Percentiles rank a stretch among this genome's conserved stretches.
These are phyloP conservation scores for Anabacerthia variegaticeps DNA, from an alignment of 2,797 vertebrate genomes.

Conservation along the genomic window DNA sequence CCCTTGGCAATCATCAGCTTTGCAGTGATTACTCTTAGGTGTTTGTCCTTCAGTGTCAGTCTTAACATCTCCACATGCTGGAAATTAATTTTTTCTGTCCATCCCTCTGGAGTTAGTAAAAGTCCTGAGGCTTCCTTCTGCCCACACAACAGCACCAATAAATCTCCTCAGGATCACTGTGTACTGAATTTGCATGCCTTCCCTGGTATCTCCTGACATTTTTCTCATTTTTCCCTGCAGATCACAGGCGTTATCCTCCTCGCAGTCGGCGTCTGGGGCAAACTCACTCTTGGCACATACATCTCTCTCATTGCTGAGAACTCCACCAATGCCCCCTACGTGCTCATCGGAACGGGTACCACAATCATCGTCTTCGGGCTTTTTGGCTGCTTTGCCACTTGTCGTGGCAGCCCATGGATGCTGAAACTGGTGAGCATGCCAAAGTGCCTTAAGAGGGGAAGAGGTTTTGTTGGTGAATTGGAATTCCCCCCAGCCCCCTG, in stretches of 20 bases:
- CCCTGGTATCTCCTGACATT: neutral
- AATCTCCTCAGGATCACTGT: neutral
- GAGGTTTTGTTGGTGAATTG: neutral
- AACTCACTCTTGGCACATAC: conserved; percentile 95
- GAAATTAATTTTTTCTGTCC: neutral
- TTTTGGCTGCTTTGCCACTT: conserved; percentile 98
- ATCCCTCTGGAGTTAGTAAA: neutral
- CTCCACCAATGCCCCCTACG: conserved; percentile 97
- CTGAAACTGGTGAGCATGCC: conserved; percentile 90
- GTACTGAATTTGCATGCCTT: neutral
- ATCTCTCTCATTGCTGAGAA: conserved; percentile 98
- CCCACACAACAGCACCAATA: neutral
- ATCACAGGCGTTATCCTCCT: conserved; percentile 97
- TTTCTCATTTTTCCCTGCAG: conserved; percentile 71
- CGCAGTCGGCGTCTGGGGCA: conserved; percentile 97
- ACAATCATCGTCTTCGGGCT: conserved; percentile 98
- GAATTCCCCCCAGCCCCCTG: neutral
- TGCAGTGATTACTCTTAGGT: neutral
- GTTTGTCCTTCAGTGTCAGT: neutral
- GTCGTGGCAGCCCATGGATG: conserved; percentile 99
- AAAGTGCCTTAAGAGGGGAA: neutral
- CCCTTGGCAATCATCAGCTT: neutral
- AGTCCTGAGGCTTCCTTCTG: neutral
- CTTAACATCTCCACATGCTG: neutral
- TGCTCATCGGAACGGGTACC: conserved; percentile 96